phyloP scores from a whole-genome alignment of 64 coral and sea anemone genomes.

The Pachyseris speciosa region DNA sequence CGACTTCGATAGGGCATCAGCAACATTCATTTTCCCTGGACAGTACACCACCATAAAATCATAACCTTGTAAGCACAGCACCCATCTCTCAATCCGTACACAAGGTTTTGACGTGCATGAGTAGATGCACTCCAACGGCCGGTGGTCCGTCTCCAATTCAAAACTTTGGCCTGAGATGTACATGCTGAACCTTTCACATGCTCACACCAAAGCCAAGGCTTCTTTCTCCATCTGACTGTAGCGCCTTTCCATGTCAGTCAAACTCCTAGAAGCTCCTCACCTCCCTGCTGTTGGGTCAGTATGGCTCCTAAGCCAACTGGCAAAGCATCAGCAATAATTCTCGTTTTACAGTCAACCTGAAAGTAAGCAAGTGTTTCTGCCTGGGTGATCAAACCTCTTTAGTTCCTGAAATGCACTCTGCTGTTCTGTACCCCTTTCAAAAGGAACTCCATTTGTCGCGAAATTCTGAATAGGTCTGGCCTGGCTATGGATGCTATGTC shows the following conservation, averaged over 20 bases:
- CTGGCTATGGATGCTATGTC: neutral
- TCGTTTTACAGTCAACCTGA: neutral
- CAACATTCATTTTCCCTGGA: no score
- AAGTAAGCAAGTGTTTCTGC: neutral
- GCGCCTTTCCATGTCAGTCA: constrained; percentile 8
- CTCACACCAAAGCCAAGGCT: no score
- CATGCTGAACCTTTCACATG: no score
- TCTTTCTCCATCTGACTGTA: neutral
- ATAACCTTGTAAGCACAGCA: neutral
- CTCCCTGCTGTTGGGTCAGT: neutral
- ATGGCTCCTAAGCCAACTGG: constrained; percentile 7
- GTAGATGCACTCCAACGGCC: no score
- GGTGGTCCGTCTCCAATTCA: no score
- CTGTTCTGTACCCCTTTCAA: neutral
- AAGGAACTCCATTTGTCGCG: neutral
- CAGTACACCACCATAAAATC: no score
- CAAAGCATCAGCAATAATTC: no score
- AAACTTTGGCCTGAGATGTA: no score
- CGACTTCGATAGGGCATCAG: no score
- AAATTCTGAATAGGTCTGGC: neutral
- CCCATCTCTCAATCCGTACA: neutral
- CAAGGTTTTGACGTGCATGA: neutral
- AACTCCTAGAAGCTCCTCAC: neutral
- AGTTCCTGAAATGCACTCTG: no score
- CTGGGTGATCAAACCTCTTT: no score